Evolutionary conservation across 2,113 vertebrate genomes (phyloP).

Genomic region (Podarcis raffonei): DNA sequence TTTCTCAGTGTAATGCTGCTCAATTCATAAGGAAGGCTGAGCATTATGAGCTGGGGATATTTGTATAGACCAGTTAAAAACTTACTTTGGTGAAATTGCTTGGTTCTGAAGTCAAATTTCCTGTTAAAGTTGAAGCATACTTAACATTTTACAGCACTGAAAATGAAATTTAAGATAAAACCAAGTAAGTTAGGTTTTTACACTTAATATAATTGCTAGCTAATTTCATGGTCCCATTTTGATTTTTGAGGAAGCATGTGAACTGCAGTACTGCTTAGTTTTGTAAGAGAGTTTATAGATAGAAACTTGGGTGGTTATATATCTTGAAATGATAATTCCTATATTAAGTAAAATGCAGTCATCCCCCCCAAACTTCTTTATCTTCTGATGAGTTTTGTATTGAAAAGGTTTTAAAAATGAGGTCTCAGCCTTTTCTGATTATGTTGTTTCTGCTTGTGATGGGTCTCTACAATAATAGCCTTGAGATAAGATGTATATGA

Average conservation of each 20-base stretch:
- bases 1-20: neutral
- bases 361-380: neutral
- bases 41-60: neutral
- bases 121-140: accelerated
- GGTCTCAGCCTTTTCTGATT: neutral
- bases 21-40: neutral
- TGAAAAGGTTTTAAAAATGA: neutral
- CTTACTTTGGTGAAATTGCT: neutral
- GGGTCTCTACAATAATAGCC: neutral
- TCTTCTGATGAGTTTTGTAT: neutral
- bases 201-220: neutral
- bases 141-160: neutral
- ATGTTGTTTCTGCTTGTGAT: neutral
- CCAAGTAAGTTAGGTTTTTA: neutral
- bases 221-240: neutral
- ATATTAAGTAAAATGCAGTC: neutral
- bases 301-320: neutral
- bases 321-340: neutral
- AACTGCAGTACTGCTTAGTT: neutral
- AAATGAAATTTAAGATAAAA: neutral
- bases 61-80: neutral
- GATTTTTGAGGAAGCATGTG: neutral
- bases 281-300: neutral
- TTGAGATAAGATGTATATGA: neutral
- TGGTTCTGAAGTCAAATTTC: constrained; percentile 12